Evolutionary conservation across 1,140 invertebrate species (phyloP), one percentile per base, ranked within the genome.

Genomic region (Drosophila triauraria): DNA sequence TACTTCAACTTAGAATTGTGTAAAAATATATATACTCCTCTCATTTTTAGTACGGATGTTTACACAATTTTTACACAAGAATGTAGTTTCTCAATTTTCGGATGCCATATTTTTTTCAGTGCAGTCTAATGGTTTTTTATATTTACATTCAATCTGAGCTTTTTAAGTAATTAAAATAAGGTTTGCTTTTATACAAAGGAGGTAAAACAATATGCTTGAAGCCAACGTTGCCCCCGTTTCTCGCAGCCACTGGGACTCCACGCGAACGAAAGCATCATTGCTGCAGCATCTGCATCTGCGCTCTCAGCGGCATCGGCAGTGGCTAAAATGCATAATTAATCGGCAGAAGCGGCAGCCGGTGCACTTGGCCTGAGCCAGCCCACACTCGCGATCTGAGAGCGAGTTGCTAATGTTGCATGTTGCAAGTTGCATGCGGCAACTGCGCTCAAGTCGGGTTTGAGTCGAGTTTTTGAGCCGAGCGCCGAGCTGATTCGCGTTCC

Each of bases 321-420:
- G 67, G 63, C 81, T 90, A 82, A 90, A 85, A 85, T 90, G 85
- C 85, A 91, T 90, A 90, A 90, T 90, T 90, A 90, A 85, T 90
- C 61, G 80, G 43, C 40, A 43, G 40, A 38, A 75, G 30, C 57
- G 35, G 48, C 72, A 42, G 75, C 43, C 38, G 46, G 44, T 71
- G 57, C 48, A 54, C 23, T 48, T 35, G 35, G 43, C 46, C 42
- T 51, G 40, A n/a, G 38, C 53, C 43, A 63, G 57, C 56, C 32
- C 51, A 77, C 69, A 72, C 67, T 68, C 27, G 48, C 63, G 48
- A 44, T 69, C 65, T 43, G 40, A 3, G 30, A 51, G 65, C 65
- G 42, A 70, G 63, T 50, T 68, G 67, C 48, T 56, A 65, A 67
- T 53, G 54, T 47, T 48, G 59, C 47, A 40, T 63, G 83, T 71